phyloP scores from a whole-genome alignment of 2,113 vertebrate species.

The Psephotus haematonotus region DNA sequence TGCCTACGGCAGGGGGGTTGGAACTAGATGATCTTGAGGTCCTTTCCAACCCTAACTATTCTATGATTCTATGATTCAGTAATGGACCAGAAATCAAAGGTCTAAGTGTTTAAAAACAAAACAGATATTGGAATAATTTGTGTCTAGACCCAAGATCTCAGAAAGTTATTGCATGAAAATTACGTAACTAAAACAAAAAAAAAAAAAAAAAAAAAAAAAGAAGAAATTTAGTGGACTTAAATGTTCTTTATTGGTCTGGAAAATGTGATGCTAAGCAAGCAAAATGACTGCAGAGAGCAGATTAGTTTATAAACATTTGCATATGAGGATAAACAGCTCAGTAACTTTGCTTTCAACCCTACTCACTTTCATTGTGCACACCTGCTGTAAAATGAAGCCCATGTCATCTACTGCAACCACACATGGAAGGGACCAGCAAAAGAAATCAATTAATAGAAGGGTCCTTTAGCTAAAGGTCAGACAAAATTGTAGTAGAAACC shows the following conservation, averaged over 20 bases:
- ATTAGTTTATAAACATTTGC: neutral
- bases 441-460: neutral
- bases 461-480: slow-evolving; percentile 41
- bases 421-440: neutral
- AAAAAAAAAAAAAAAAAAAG: rapidly evolving
- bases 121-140: neutral
- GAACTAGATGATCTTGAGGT: no score
- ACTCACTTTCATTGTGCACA: neutral
- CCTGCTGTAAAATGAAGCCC: neutral
- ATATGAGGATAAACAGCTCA: neutral
- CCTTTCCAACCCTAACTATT: no score
- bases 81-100: neutral
- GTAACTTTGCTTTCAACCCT: neutral
- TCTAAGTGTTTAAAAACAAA: neutral
- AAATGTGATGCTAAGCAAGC: neutral
- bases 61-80: neutral
- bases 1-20: no score
- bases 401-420: neutral
- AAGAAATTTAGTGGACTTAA: neutral
- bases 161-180: neutral
- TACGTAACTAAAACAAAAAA: neutral
- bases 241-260: neutral
- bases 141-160: neutral
- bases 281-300: neutral
- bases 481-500: neutral